Percentiles rank a stretch among this genome's conserved stretches.
Conservation (phyloP, 2,113 vertebrate genomes). For the Pantherophis guttatus region DNA sequence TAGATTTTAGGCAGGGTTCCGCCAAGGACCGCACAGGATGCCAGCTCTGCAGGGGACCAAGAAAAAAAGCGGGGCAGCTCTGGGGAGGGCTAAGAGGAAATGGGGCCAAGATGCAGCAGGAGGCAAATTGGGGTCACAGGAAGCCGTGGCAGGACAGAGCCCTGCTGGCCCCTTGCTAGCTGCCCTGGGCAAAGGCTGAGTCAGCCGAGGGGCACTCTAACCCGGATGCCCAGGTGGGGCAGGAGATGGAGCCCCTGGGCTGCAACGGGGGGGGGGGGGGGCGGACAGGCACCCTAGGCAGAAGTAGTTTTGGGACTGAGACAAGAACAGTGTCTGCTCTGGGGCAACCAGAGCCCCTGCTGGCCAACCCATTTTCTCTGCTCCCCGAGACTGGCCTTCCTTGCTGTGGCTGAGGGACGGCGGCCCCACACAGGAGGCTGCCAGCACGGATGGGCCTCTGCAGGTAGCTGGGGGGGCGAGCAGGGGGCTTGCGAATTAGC, state of each 20-base stretch:
- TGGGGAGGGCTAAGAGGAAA: neutral
- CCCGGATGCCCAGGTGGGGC: neutral
- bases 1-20: neutral
- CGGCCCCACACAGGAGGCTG: neutral
- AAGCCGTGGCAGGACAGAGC: no score
- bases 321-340: neutral
- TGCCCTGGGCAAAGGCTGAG: neutral
- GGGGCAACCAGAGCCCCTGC: neutral
- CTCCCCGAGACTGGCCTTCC: neutral
- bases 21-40: neutral
- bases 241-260: neutral
- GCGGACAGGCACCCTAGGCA: accelerated
- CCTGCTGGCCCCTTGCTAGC: neutral
- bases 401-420: neutral
- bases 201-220: no score
- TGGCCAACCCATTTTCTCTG: neutral
- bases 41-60: neutral
- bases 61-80: neutral
- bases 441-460: neutral
- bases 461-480: neutral
- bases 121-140: neutral
- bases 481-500: neutral
- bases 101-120: neutral
- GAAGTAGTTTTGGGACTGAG: neutral
- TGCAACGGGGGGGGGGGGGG: no score